Evolutionary conservation across 1,140 invertebrate genomes (phyloP), one percentile per base, ranked within the genome.

Genomic region (Pachypsylla venusta): DNA sequence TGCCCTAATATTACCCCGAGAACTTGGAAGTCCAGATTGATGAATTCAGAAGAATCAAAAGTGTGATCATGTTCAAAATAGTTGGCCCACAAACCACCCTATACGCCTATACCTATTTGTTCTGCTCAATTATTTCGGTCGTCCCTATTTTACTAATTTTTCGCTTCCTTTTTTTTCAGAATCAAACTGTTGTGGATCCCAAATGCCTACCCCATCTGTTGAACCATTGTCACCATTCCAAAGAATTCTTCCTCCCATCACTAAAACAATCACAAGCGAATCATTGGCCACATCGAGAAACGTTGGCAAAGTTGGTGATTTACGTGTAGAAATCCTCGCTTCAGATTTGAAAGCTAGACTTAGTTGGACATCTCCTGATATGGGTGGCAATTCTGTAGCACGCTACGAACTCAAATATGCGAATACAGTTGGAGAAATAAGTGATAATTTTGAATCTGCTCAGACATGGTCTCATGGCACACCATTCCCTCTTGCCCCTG

Each of bases 301-400:
- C 28, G 66, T 68, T 12, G 75, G 75, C 0, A 64, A 70, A 56
- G 73, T 77, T 26, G 75, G 74, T 12, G 76, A 79, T 66, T 64
- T 78, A 2, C 67, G 62, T 35, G 68, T 71, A 0, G 67, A 71
- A 42, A 60, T 74, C 2, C 57, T 72, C n/a, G 60, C 67, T 0
- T 64, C 67, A 27, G 71, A 75, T 39, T 61, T 70, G 48, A 73
- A 70, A 59, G 73, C 72, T 1, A 63, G 69, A 48, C 64, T 80
- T 1, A 67, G 66, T 1, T 80, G 77, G 77, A 78, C 76, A 2
- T 73, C 77, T 13, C 77, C 77, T 2, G 78, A 74, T 64, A 76
- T 74, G 70, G 74, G 73, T 1, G 74, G 73, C 3, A 64, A 70
- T 53, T 66, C 67, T 62, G 76, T 76, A 0, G 69, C 71, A 2